Percentiles rank a stretch among this genome's conserved stretches.
Evolutionary conservation across 92 coral and sea anemone genomes (phyloP).

Genomic region (Paramuricea clavata): DNA sequence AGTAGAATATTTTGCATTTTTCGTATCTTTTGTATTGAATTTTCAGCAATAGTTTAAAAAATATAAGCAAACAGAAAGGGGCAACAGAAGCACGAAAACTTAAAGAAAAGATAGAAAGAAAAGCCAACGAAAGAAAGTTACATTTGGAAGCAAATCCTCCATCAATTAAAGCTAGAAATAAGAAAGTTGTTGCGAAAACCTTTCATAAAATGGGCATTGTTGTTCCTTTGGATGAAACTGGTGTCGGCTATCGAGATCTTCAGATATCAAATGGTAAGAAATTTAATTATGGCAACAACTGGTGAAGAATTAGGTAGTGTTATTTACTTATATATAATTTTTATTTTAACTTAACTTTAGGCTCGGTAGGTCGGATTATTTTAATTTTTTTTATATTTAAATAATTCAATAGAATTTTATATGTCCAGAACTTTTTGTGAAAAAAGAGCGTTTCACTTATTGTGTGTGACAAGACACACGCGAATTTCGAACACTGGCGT

Average conservation of each 20-base stretch:
- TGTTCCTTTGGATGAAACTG: conserved; percentile 90
- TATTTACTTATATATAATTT: too few species aligned
- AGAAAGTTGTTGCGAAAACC: conserved; percentile 85
- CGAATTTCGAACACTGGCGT: too few species aligned
- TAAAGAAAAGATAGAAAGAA: conserved; percentile 65
- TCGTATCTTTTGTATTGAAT: background rate
- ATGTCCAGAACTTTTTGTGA: too few species aligned
- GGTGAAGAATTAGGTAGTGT: too few species aligned
- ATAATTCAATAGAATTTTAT: too few species aligned
- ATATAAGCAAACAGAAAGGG: conserved; percentile 65
- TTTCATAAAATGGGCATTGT: conserved; percentile 97
- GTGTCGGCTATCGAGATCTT: conserved; percentile 94
- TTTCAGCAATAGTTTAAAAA: conserved; percentile 75
- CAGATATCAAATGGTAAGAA: conserved; percentile 95
- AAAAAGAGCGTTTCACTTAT: too few species aligned
- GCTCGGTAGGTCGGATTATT: too few species aligned
- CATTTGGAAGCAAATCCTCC: conserved; percentile 69
- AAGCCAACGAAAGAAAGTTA: conserved; percentile 77
- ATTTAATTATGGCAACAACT: too few species aligned
- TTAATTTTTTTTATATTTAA: too few species aligned
- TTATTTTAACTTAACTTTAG: too few species aligned
- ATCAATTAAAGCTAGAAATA: conserved; percentile 86
- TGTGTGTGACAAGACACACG: too few species aligned
- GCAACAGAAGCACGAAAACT: conserved; percentile 68
- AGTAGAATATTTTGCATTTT: too few species aligned